Evolutionary conservation across 2,113 vertebrate genomes (phyloP).

Genomic region (Oryzias melastigma): DNA sequence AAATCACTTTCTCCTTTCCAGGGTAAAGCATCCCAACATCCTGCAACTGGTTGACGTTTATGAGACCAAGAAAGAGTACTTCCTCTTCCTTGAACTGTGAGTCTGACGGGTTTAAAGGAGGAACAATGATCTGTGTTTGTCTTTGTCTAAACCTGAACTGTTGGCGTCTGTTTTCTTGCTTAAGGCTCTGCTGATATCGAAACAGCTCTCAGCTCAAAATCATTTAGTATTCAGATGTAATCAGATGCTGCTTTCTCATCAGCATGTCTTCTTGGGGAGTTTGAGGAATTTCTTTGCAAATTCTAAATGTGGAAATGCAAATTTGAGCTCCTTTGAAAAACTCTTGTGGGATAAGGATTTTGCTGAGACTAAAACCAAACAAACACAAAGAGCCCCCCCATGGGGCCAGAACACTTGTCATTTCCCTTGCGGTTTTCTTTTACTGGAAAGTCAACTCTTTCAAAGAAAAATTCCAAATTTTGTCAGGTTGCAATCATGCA

Average conservation of each 20-base stretch:
- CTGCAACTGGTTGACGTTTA: slow-evolving; percentile 95
- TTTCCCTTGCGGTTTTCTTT: not conserved
- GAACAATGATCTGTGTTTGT: slow-evolving; percentile 12
- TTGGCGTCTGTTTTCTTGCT: slow-evolving; percentile 46
- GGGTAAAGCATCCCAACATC: slow-evolving; percentile 98
- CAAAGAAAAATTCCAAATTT: not conserved
- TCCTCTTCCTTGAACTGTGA: slow-evolving; percentile 98
- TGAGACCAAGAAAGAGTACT: slow-evolving; percentile 97
- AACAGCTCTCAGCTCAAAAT: slow-evolving; percentile 37
- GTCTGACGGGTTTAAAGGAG: slow-evolving; percentile 60
- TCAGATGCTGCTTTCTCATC: slow-evolving; percentile 43
- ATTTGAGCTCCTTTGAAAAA: slow-evolving; percentile 25
- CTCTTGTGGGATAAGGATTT: slow-evolving; percentile 27
- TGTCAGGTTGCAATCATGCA: not conserved
- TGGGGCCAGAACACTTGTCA: slow-evolving; percentile 5
- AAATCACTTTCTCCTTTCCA: slow-evolving; percentile 51
- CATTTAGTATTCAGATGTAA: slow-evolving; percentile 62
- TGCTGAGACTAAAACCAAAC: slow-evolving; percentile 1
- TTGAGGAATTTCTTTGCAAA: slow-evolving; percentile 23
- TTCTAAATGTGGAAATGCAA: slow-evolving; percentile 24
- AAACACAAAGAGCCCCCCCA: slow-evolving; percentile 7
- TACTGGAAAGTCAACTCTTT: slow-evolving; percentile 2
- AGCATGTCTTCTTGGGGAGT: slow-evolving; percentile 48
- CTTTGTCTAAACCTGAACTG: slow-evolving; percentile 7
- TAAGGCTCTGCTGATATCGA: slow-evolving; percentile 41